Evolutionary conservation across 2,797 vertebrate species (phyloP).

Genomic region (Aotus griseimembra): DNA sequence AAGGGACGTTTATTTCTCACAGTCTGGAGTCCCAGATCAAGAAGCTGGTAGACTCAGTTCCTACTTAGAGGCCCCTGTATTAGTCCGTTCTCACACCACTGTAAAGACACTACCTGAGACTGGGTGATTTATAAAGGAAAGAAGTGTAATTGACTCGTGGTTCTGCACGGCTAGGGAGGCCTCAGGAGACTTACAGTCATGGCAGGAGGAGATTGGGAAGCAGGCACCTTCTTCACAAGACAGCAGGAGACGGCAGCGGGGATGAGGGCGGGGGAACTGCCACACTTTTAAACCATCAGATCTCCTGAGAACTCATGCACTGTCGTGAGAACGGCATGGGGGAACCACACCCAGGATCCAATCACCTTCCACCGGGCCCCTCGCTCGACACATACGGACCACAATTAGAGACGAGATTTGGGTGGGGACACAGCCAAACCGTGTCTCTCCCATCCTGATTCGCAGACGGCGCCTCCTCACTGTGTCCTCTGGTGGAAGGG

Average conservation of each 20-base stretch:
- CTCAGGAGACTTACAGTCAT: background rate
- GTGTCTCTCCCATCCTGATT: background rate
- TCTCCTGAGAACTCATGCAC: background rate
- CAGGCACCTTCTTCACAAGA: background rate
- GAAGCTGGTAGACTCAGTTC: background rate
- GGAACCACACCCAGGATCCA: background rate
- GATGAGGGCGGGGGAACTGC: background rate
- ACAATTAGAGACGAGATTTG: background rate
- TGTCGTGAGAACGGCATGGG: background rate
- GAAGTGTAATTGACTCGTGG: background rate
- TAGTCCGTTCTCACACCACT: background rate
- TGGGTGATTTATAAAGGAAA: background rate
- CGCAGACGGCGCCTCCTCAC: accelerated
- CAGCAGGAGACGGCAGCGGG: background rate
- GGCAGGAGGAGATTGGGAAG: background rate
- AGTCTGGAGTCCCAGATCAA: background rate
- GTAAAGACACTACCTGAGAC: background rate
- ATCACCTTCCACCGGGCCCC: background rate
- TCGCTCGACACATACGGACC: background rate
- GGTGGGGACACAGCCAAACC: background rate
- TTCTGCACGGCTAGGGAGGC: background rate
- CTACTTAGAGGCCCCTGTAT: background rate
- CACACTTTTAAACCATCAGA: background rate
- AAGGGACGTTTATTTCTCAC: accelerated
- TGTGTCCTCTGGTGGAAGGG: background rate